Base-by-base conservation (phyloP, 1,140 invertebrate genomes). In the Papilio polyxenes region DNA sequence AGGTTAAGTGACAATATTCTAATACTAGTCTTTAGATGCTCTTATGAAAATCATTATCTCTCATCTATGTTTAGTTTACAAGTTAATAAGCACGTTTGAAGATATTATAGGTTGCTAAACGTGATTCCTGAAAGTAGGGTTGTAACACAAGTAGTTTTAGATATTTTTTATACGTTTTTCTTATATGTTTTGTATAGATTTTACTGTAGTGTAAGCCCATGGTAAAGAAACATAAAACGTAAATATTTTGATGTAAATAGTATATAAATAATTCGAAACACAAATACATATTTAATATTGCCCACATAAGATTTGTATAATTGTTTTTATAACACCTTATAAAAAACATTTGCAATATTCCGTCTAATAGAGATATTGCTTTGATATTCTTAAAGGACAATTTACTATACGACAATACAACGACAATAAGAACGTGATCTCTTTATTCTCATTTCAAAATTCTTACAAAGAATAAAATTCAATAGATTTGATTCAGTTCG, bases 371-470 rank as follows among this genome's bases (percentile, higher is more conserved):
- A 20, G 17, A 6, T 20, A 59, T 9, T 59, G 56, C n/a, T 59
- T 65, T 11, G 10, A 5, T 23, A 65, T 65, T 9, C 13, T 65
- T 11, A 40, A 72, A 72, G 31, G 37, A 31, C 20, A 65, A 11
- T 65, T 31, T 40, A 72, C 13, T 31, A 72, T 15, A 72, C 10
- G 31, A 72, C n/a, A n/a, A n/a, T n/a, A n/a, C n/a, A n/a, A n/a
- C n/a, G n/a, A n/a, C 31, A 72, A 72, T 65, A 65, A 69, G 23
- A 69, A 37, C 3, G 31, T 72, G 31, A 72, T 72, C 65, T 23
- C 31, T 65, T 65, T 72, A 72, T 72, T 72, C 15, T 72, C 11
- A 72, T 72, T 72, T 40, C 31, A 72, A 72, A 56, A 72, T 65
- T 11, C 31, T 37, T 13, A 37, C 13, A 72, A 72, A 37, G 31